A percentile compares a stretch with the other conserved stretches of the same genome.
Evolutionary conservation across 2,113 vertebrate genomes (phyloP).

Genomic region (Hippoglossus stenolepis): DNA sequence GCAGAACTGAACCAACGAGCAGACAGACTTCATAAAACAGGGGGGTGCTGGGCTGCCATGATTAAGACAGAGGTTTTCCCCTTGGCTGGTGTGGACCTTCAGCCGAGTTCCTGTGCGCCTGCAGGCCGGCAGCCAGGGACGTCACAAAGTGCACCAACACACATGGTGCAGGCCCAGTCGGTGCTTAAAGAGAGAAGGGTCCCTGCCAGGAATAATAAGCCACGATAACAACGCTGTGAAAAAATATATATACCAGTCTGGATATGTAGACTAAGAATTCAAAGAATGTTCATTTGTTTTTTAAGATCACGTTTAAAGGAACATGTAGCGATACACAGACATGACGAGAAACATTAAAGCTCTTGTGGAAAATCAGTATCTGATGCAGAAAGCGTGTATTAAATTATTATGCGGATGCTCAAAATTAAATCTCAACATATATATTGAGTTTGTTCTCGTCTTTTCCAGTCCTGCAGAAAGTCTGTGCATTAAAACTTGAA

Average conservation of each 20-base stretch:
- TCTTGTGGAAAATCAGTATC: not conserved
- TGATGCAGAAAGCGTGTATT: not conserved
- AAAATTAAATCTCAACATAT: not conserved
- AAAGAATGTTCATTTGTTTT: slow-evolving; percentile 21
- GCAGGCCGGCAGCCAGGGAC: slow-evolving; percentile 38
- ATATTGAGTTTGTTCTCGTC: slow-evolving; percentile 2
- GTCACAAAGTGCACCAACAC: slow-evolving; percentile 60
- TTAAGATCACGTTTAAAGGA: not conserved
- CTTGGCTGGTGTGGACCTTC: slow-evolving; percentile 42
- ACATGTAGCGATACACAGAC: not conserved
- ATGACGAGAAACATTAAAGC: not conserved
- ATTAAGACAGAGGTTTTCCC: slow-evolving; percentile 16
- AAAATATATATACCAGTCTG: slow-evolving; percentile 33
- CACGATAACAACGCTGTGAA: slow-evolving; percentile 29
- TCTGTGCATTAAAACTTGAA: slow-evolving; percentile 27
- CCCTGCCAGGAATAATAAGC: slow-evolving; percentile 56
- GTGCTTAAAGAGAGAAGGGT: slow-evolving; percentile 33
- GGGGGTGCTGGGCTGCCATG: slow-evolving; percentile 7
- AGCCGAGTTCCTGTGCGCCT: slow-evolving; percentile 35
- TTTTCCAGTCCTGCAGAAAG: not conserved
- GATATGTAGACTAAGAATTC: slow-evolving; percentile 26
- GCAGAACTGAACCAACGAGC: slow-evolving; percentile 55
- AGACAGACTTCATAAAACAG: slow-evolving; percentile 55
- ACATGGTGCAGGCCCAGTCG: slow-evolving; percentile 44
- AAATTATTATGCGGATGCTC: not conserved